Percentiles rank a stretch among this genome's conserved stretches.
These are phyloP conservation scores for Chloroceryle aenea DNA, from an alignment of 2,113 vertebrate genomes.

Conservation along the genomic window DNA sequence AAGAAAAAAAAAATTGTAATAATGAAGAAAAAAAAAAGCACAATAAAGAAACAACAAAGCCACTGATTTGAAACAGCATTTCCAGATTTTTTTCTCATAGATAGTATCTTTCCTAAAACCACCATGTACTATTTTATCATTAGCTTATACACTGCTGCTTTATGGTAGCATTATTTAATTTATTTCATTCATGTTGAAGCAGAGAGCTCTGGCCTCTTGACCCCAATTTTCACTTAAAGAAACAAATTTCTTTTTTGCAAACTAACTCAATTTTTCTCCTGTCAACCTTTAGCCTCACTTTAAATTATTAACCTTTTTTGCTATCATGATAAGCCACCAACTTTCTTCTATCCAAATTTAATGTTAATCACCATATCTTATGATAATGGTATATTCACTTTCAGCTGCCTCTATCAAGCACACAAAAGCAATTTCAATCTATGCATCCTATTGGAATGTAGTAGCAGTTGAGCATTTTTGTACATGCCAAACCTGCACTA, in stretches of 20 bases:
- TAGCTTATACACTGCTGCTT: conserved; percentile 53
- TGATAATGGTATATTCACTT: conserved; percentile 60
- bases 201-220: conserved; percentile 76
- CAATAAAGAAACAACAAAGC: background rate
- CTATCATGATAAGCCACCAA: conserved; percentile 70
- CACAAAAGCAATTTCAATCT: conserved; percentile 41
- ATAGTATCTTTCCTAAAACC: conserved; percentile 39
- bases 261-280: conserved; percentile 86
- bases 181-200: conserved; percentile 78
- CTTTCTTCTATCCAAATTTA: conserved; percentile 72
- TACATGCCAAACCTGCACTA: background rate
- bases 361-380: conserved; percentile 66
- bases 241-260: conserved; percentile 84
- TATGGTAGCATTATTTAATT: conserved; percentile 78
- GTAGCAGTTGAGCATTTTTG: background rate
- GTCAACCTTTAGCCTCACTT: conserved; percentile 81
- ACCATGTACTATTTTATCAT: conserved; percentile 64
- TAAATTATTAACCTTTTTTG: conserved; percentile 83
- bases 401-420: conserved; percentile 20
- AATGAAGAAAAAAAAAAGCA: background rate
- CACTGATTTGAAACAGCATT: background rate
- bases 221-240: conserved; percentile 86
- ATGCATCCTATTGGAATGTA: background rate
- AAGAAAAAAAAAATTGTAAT: background rate
- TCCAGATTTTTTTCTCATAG: background rate